Conservation (phyloP, 2,113 vertebrate species). For the Murina feae region DNA sequence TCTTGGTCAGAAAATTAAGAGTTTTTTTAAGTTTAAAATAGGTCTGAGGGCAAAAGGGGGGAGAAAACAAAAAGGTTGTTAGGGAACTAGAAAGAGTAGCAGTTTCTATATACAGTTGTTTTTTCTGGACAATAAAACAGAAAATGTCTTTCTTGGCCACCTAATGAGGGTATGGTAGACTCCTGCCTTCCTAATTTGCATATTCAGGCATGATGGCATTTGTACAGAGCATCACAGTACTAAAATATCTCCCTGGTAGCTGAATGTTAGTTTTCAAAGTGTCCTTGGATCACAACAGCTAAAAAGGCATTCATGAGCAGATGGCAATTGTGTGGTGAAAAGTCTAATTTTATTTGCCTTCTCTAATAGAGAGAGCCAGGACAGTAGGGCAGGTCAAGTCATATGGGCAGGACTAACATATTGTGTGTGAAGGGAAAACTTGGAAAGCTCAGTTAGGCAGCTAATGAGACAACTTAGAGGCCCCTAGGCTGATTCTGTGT, state of each 20-base stretch:
- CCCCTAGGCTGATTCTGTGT: not conserved
- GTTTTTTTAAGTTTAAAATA: constrained; percentile 41
- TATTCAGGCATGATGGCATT: constrained; percentile 32
- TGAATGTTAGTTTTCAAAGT: constrained; percentile 57
- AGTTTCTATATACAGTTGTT: constrained; percentile 1
- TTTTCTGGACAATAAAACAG: constrained; percentile 50
- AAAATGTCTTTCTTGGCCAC: not conserved
- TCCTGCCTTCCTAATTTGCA: constrained; percentile 33
- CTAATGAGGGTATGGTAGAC: constrained; percentile 42
- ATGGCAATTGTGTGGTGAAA: constrained; percentile 60
- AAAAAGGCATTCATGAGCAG: constrained; percentile 58
- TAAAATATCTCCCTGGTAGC: constrained; percentile 40
- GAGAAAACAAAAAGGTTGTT: not conserved
- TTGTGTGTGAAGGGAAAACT: constrained; percentile 48
- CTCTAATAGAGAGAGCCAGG: constrained; percentile 36
- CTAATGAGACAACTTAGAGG: constrained; percentile 49
- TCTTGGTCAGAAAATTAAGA: constrained; percentile 56
- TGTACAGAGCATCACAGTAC: not conserved
- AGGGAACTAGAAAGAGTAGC: not conserved
- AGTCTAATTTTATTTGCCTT: constrained; percentile 63
- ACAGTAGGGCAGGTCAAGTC: constrained; percentile 50
- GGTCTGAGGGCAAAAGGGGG: not conserved
- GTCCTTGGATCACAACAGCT: constrained; percentile 54
- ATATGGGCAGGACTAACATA: constrained; percentile 41
- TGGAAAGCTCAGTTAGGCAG: constrained; percentile 56